Conservation (phyloP, 1,140 invertebrate genomes). For the Solenopsis fugax region DNA sequence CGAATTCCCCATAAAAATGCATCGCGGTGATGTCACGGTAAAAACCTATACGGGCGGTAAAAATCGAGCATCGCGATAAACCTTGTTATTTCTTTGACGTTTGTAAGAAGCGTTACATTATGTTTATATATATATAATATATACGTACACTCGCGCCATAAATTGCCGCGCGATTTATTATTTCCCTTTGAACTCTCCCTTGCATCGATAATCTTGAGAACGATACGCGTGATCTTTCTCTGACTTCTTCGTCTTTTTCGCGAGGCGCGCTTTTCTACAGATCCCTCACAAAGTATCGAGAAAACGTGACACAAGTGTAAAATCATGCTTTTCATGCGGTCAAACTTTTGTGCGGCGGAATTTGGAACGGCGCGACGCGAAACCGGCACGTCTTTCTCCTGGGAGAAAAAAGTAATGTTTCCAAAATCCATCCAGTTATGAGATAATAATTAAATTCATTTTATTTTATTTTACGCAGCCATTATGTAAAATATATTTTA, state of each 20-base stretch:
- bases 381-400: neutral
- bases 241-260: neutral
- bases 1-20: constrained; percentile 36
- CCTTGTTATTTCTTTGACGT: constrained; percentile 56
- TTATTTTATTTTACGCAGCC: neutral
- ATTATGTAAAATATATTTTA: neutral
- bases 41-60: constrained; percentile 10
- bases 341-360: constrained; percentile 12
- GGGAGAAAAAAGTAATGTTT: neutral
- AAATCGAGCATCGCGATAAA: constrained; percentile 42
- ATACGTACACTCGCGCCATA: constrained; percentile 4
- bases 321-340: neutral
- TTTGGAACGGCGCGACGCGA: neutral
- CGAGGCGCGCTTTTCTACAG: neutral
- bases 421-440: no score
- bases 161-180: constrained; percentile 58
- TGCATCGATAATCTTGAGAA: constrained; percentile 34
- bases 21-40: constrained; percentile 18
- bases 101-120: constrained; percentile 28
- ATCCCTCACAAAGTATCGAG: neutral
- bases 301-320: no score
- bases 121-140: neutral
- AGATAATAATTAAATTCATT: neutral
- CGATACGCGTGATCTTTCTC: constrained; percentile 13
- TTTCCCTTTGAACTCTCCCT: constrained; percentile 38